Base-by-base conservation (phyloP, 2,113 vertebrate genomes). In the Holacanthus passer region DNA sequence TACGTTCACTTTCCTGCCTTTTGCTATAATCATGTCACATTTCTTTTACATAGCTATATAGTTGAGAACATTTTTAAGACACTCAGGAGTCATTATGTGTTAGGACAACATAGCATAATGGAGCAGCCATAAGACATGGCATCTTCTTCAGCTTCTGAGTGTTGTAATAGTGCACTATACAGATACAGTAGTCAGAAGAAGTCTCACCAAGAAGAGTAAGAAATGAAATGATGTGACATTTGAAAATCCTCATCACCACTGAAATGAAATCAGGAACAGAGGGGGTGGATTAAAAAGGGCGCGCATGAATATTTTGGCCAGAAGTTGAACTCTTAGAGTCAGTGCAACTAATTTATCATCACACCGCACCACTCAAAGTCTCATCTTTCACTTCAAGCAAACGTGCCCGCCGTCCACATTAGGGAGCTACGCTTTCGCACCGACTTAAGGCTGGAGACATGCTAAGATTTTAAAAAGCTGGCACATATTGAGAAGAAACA, bases 221-320 rank as follows among this genome's bases (percentile, higher is more conserved):
- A 66, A 76, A 53, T 47, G 20, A 60, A 60, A 78, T 53, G 59
- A 52, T 6, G 11, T 73, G 70, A 81, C 74, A 71, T 87, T 81
- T 69, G 17, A 56, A 67, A 45, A 50, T 27, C 24, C 5, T 50
- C 53, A 47, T 66, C 41, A 37, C 62, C 35, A 8, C 52, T 64
- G 11, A 45, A 79, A 60, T 65, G 7, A 63, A 55, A 74, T 69
- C 6, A 32, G 41, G 22, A 73, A 69, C n/a, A 39, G 19, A 48
- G 48, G 32, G 32, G 41, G 24, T 50, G 62, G 48, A 66, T 86
- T 31, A 73, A 53, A 75, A 77, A 77, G 53, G 29, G 22, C 0
- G 4, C 43, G 11, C 27, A 45, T 68, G 8, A 72, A 63, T 53
- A 65, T 60, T 75, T 41, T 32, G 67, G 13, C 22, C 20, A 65